A percentile compares a stretch with the other conserved stretches of the same genome.
phyloP scores from a whole-genome alignment of 2,888 invertebrate species.

The Ennomos erosarius region DNA sequence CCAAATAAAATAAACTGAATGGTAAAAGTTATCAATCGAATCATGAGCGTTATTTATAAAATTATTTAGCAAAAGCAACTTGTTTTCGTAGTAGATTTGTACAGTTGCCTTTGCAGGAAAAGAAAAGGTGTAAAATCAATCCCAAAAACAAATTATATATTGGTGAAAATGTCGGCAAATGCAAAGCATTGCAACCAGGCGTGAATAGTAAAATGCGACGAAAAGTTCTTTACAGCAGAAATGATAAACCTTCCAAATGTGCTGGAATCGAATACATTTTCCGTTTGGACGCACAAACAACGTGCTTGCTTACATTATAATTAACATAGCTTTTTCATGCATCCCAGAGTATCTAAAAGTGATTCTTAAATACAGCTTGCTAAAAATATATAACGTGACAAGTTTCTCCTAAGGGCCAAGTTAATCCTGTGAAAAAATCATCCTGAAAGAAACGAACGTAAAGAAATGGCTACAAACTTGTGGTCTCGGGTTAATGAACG shows the following conservation, averaged over 20 bases:
- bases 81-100: conserved; percentile 2
- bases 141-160: conserved; percentile 25
- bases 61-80: conserved; percentile 37
- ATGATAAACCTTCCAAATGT: conserved; percentile 56
- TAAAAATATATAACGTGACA: conserved; percentile 39
- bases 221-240: conserved; percentile 52
- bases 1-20: conserved; percentile 46
- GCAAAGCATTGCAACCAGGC: conserved; percentile 84
- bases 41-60: conserved; percentile 3
- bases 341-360: conserved; percentile 40
- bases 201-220: conserved; percentile 65
- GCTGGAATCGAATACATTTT: conserved; percentile 32
- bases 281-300: conserved; percentile 58
- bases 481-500: conserved; percentile 83
- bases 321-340: conserved; percentile 57
- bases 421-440: conserved; percentile 51
- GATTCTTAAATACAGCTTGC: conserved; percentile 33
- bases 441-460: conserved; percentile 75
- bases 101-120: conserved; percentile 38
- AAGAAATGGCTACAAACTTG: conserved; percentile 75
- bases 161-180: conserved; percentile 67
- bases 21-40: conserved; percentile 14
- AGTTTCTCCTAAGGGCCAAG: conserved; percentile 27
- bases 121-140: conserved; percentile 34
- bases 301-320: conserved; percentile 67